Percentiles rank a stretch among this genome's conserved stretches.
Evolutionary conservation across 2,888 invertebrate species (phyloP).

Genomic region (Macrostomum cliftonense): DNA sequence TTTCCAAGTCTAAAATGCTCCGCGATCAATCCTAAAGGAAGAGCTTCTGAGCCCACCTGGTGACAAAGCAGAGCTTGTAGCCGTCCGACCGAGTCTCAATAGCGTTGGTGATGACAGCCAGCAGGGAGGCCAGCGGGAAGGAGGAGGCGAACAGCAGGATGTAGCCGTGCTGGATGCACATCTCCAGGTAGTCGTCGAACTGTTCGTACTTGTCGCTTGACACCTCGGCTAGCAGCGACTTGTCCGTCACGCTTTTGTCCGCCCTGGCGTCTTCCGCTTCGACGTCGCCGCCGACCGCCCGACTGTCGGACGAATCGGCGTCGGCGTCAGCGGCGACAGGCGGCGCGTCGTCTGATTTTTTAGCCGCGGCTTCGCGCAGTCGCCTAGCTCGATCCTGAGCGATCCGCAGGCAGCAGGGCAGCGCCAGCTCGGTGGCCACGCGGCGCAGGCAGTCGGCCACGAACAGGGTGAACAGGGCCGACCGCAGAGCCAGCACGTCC

Average conservation of each 20-base stretch:
- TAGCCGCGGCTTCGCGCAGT: too few relatives aligned
- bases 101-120: background rate
- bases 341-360: too few relatives aligned
- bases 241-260: too few relatives aligned
- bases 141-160: slow-evolving; percentile 5
- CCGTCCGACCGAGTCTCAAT: slow-evolving; percentile 2
- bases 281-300: too few relatives aligned
- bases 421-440: background rate
- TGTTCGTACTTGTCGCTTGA: slow-evolving; percentile 1
- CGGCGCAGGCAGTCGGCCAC: slow-evolving; percentile 3
- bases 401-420: background rate
- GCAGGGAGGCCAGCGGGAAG: slow-evolving; percentile 3
- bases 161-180: slow-evolving; percentile 5
- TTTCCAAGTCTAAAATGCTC: too few relatives aligned
- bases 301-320: too few relatives aligned
- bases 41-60: too few relatives aligned
- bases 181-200: slow-evolving; percentile 7
- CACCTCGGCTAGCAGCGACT: background rate
- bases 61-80: slow-evolving; percentile 5
- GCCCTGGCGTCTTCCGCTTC: too few relatives aligned
- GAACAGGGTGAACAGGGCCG: background rate
- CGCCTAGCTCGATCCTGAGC: too few relatives aligned
- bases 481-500: slow-evolving; percentile 40
- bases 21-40: too few relatives aligned
- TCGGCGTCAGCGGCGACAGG: too few relatives aligned